Evolutionary conservation across 2,797 vertebrate species (phyloP), one percentile per base, ranked within the genome.

Genomic region (Oryzias sinensis): DNA sequence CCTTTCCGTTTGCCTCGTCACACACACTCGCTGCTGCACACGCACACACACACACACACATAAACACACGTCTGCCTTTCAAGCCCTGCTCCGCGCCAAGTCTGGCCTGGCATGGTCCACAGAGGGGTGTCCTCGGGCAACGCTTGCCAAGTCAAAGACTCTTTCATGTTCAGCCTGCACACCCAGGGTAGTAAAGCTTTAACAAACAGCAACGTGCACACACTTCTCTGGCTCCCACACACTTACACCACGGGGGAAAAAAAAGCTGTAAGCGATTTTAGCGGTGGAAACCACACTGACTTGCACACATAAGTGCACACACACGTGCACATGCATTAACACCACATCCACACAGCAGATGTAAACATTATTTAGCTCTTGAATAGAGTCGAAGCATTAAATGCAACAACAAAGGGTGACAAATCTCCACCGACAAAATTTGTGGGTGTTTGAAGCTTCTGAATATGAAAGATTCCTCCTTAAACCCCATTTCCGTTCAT

Each of bases 101-200:
- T 92, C 80, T 81, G 90, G 90, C 91, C 90, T 89, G 92, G 92
- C 93, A 93, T 87, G 73, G 83, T 89, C 88, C 93, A 93, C 93
- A 92, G 91, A 93, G 91, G 93, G 94, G 94, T 92, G 93, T 94
- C 93, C 90, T 84, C 60, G 85, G 89, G 90, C 91, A 68, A 81
- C 84, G 88, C 86, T 93, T 93, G 91, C 91, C 88, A 92, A 95
- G 91, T 93, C 89, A 89, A 88, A 91, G 89, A 88, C 88, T 87
- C 89, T 90, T 79, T 75, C 78, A 92, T 91, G 89, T 91, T 87
- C 80, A 77, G 87, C 85, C 76, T 82, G 80, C 79, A 86, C 72
- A 62, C 82, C 80, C 78, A 79, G 80, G 78, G 84, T 79, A 83
- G 87, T 85, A 87, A 87, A 89, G 85, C 83, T 74, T 83, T 83